Conservation (phyloP, 2,113 vertebrate species). For the Xenotilapia longispinis region DNA sequence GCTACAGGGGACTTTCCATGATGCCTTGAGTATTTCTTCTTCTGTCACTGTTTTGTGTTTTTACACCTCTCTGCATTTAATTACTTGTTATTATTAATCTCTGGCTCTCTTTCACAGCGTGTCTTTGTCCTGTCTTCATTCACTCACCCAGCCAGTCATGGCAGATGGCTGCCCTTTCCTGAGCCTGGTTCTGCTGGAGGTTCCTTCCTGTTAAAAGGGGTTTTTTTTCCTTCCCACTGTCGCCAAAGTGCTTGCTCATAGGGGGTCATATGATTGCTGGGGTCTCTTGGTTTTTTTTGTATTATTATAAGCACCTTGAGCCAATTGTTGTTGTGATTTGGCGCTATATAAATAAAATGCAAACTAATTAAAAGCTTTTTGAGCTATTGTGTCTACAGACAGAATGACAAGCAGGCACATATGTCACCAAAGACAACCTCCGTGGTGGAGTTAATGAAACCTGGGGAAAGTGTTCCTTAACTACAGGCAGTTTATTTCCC, state of each 20-base stretch:
- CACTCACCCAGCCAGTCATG: neutral
- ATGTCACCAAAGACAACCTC: neutral
- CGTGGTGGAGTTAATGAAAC: neutral
- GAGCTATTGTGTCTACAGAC: neutral
- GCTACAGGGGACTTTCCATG: neutral
- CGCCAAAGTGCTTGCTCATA: neutral
- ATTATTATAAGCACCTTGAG: neutral
- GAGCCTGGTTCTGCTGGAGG: neutral
- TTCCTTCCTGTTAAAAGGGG: neutral
- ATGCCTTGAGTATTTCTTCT: neutral
- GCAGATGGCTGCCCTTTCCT: neutral
- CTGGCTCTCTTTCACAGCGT: neutral
- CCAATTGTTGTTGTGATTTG: neutral
- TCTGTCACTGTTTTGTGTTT: neutral
- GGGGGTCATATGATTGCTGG: neutral
- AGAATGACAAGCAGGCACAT: neutral
- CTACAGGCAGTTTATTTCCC: neutral
- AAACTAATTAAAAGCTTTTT: neutral
- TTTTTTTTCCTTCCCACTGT: fast-evolving
- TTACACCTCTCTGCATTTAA: neutral
- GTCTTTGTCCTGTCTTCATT: neutral
- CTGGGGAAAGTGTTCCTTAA: neutral
- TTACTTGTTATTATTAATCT: neutral
- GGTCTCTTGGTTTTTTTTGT: neutral
- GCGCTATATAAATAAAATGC: neutral